A percentile compares a stretch with the other conserved stretches of the same genome.
phyloP scores from a whole-genome alignment of 2,113 vertebrate genomes.

The Pithys albifrons region DNA sequence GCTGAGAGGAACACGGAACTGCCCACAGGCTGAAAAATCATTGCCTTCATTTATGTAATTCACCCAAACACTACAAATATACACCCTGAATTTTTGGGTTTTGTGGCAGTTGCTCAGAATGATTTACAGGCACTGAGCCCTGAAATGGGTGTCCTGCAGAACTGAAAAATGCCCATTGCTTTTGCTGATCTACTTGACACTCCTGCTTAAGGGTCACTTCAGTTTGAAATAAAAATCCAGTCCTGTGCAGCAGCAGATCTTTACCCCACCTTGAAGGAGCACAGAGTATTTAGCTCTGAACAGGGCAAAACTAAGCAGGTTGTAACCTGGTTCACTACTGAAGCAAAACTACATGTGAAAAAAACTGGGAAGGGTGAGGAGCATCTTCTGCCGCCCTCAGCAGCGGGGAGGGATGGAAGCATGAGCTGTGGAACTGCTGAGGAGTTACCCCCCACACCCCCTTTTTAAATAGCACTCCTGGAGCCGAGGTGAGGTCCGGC shows the following conservation, averaged over 20 bases:
- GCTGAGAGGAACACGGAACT: background rate
- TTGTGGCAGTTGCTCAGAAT: background rate
- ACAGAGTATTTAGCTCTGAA: background rate
- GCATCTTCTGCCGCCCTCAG: background rate
- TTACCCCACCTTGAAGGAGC: background rate
- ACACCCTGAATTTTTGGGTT: background rate
- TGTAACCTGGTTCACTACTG: background rate
- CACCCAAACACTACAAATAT: background rate
- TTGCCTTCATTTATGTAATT: background rate
- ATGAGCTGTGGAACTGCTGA: background rate
- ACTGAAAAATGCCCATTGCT: accelerated
- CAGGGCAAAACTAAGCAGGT: background rate
- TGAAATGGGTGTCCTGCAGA: background rate
- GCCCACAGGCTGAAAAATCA: background rate
- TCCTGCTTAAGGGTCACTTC: background rate
- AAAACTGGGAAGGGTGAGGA: background rate
- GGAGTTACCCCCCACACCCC: background rate
- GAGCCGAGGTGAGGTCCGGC: accelerated
- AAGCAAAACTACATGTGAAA: background rate
- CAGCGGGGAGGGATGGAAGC: background rate
- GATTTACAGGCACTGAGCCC: background rate
- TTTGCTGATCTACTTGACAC: background rate
- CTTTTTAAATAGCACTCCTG: background rate
- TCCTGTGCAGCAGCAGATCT: background rate
- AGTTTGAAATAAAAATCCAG: background rate